Percentiles rank a stretch among this genome's conserved stretches.
Evolutionary conservation across 2,888 invertebrate species (phyloP).

Genomic region (Heliconius aoede): DNA sequence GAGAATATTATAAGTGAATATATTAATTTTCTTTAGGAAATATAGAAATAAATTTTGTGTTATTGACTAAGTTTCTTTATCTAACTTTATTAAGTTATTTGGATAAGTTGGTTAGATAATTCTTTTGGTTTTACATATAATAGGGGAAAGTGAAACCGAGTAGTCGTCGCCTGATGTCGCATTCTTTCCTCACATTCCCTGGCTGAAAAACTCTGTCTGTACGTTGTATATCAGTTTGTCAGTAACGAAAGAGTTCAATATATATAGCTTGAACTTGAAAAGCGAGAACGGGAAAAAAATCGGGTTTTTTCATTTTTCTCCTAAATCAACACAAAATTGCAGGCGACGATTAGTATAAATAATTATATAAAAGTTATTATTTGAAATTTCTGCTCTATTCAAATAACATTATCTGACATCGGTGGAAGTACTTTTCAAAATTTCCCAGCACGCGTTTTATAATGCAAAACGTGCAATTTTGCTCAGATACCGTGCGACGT

Average conservation of each 20-base stretch:
- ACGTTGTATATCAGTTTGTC: too few species aligned
- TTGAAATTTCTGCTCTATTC: constrained; percentile 46
- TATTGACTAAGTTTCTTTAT: constrained; percentile 26
- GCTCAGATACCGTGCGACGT: constrained; percentile 33
- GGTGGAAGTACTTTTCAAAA: constrained; percentile 44
- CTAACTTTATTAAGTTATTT: constrained; percentile 3
- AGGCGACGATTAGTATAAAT: not conserved
- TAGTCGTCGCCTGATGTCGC: too few species aligned
- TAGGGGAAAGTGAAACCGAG: not conserved
- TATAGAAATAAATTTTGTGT: constrained; percentile 12
- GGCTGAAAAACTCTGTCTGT: too few species aligned
- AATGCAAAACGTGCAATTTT: constrained; percentile 36
- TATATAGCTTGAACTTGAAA: too few species aligned
- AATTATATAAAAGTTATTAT: not conserved
- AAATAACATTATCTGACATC: constrained; percentile 48
- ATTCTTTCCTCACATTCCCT: too few species aligned
- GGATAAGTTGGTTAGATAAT: not conserved
- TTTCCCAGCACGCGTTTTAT: constrained; percentile 40
- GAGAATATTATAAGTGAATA: constrained; percentile 23
- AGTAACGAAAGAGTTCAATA: too few species aligned
- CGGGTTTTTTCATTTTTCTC: too few species aligned
- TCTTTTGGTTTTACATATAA: not conserved
- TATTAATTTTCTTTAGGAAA: constrained; percentile 8
- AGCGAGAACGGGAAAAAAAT: too few species aligned
- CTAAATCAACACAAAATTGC: too few species aligned